A percentile compares a stretch with the other conserved stretches of the same genome.
Evolutionary conservation across 2,113 vertebrate genomes (phyloP).

Genomic region (Glareola pratincola): DNA sequence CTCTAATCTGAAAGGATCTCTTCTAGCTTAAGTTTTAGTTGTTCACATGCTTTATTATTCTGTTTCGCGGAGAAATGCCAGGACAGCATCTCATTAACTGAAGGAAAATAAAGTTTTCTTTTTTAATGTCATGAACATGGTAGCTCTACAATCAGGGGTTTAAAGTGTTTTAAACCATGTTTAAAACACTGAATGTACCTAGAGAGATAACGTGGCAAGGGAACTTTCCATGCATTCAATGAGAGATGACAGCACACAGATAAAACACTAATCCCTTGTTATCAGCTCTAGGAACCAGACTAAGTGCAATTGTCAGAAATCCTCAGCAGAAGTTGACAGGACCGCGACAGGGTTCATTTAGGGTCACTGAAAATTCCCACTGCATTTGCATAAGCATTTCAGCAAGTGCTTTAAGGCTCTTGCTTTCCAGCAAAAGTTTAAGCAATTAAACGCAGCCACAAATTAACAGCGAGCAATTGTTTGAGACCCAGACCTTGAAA

Average conservation of each 20-base stretch:
- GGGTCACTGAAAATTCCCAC: background rate
- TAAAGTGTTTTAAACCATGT: background rate
- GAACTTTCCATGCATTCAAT: constrained; percentile 23
- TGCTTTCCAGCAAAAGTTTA: background rate
- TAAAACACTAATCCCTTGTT: constrained; percentile 47
- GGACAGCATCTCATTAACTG: constrained; percentile 13
- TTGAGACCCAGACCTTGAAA: background rate
- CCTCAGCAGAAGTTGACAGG: background rate
- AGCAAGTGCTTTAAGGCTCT: background rate
- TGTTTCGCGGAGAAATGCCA: constrained; percentile 28
- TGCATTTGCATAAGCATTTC: constrained; percentile 23
- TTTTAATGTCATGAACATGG: background rate
- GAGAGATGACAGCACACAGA: constrained; percentile 29
- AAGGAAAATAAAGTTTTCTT: constrained; percentile 4
- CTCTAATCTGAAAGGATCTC: background rate
- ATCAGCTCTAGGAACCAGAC: background rate
- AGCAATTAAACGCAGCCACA: background rate
- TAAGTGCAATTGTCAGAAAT: constrained; percentile 28
- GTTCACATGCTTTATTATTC: constrained; percentile 23
- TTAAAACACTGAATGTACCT: constrained; percentile 4
- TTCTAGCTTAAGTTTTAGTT: background rate
- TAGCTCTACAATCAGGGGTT: background rate
- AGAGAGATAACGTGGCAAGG: background rate
- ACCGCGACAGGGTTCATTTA: constrained; percentile 11
- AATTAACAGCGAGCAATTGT: background rate